Base-by-base conservation (phyloP, 2,888 invertebrate species). In the Ennomos quercinarius region DNA sequence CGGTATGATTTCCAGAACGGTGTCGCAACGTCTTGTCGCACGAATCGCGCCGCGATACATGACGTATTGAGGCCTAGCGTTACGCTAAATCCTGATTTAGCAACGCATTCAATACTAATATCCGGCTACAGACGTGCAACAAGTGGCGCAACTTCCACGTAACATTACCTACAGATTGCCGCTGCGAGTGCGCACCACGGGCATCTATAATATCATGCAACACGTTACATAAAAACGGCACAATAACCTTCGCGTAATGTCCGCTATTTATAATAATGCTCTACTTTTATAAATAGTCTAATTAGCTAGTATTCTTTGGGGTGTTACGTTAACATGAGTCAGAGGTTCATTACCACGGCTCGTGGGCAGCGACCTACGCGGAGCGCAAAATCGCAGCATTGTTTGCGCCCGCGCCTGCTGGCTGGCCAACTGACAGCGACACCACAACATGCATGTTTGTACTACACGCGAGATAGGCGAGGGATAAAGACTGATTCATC, bases 211-310 rank as follows among this genome's bases (percentile, higher is more conserved):
- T n/a, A n/a, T 11, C 38, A 12, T 39, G 57, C 43, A 44, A 43
- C 10, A 39, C 13, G 8, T 48, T 57, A 47, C 46, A 47, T 55
- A 42, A 46, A 50, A 57, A 36, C 12, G 10, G 39, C 47, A 42
- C 52, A 52, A 44, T 49, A 58, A 58, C 58, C 58, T 58, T 58
- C 48, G 37, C 27, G 27, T 49, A 49, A 58, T 41, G 49, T 53
- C 44, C 35, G 46, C 53, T 58, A 58, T 58, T 58, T 58, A 58
- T 58, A 49, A 53, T 58, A 53, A 17, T 44, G 58, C n/a, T 48
- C 58, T 49, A 58, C 42, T 58, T 58, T 40, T 53, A 53, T 53
- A 53, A 58, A 58, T 58, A 58, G 43, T 36, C 36, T 45, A 58
- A 49, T 53, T 49, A 53, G 49, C 40, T 8, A n/a, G 38, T 51